Percentiles rank a stretch among this genome's conserved stretches.
Conservation (phyloP, 1,140 invertebrate species). For the Caenorhabditis brenneri region DNA sequence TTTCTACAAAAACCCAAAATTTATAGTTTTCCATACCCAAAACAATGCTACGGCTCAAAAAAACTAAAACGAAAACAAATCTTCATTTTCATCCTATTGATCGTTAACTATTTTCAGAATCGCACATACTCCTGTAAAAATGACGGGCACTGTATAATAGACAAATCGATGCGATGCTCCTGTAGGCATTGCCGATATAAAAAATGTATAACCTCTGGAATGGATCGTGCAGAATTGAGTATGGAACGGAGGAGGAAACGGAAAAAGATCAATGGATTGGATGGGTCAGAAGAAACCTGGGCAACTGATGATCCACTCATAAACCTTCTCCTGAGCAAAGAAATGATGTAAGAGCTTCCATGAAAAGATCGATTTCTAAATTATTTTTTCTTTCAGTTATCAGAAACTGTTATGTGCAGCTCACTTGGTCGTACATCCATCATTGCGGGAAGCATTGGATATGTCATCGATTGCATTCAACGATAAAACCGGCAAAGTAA, state of each 20-base stretch:
- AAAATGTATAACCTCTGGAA: conserved; percentile 67
- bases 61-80: too few species aligned
- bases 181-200: conserved; percentile 65
- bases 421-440: conserved; percentile 32
- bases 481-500: conserved; percentile 25
- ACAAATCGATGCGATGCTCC: conserved; percentile 63
- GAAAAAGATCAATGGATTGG: conserved; percentile 52
- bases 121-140: conserved; percentile 69
- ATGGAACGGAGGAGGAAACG: conserved; percentile 66
- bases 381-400: conserved; percentile 25
- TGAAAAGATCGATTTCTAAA: background rate
- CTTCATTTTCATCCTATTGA: too few species aligned
- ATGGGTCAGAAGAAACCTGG: conserved; percentile 16
- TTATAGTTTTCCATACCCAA: too few species aligned
- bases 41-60: too few species aligned
- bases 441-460: conserved; percentile 40
- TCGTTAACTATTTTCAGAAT: conserved; percentile 65
- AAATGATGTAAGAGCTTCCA: conserved; percentile 4
- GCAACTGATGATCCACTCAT: conserved; percentile 34
- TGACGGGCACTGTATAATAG: conserved; percentile 67
- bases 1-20: too few species aligned
- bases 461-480: conserved; percentile 34
- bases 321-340: conserved; percentile 37
- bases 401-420: conserved; percentile 34
- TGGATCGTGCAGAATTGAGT: conserved; percentile 67